Percentiles rank a stretch among this genome's conserved stretches.
These are phyloP conservation scores for Ochlodes sylvanus DNA, from an alignment of 2,888 invertebrate species.

Conservation along the genomic window DNA sequence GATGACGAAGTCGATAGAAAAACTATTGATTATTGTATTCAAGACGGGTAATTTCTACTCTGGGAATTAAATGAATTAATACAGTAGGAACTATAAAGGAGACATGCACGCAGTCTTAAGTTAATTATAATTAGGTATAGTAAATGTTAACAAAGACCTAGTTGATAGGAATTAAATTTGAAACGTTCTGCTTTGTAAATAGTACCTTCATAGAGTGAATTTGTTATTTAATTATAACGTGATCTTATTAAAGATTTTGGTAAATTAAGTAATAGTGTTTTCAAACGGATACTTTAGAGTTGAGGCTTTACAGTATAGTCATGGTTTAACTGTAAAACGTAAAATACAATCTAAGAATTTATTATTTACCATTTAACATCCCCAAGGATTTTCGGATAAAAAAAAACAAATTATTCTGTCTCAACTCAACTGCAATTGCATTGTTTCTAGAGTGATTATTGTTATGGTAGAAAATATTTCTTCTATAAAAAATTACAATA, in stretches of 20 bases:
- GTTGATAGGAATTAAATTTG: not conserved
- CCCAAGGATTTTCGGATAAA: no score
- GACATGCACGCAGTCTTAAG: not conserved
- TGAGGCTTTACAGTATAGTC: no score
- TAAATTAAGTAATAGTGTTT: no score
- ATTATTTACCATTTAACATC: no score
- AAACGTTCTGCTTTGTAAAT: not conserved
- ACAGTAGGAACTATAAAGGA: not conserved
- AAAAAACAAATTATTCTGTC: no score
- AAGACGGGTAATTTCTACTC: not conserved
- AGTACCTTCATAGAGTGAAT: not conserved
- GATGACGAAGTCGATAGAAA: not conserved
- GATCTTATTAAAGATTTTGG: not conserved
- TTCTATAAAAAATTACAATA: no score
- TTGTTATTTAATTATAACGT: not conserved
- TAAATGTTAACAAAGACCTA: not conserved
- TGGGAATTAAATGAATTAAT: not conserved
- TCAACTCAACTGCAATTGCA: no score
- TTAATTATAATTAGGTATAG: not conserved
- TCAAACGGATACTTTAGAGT: no score
- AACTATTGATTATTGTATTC: slow-evolving; percentile 2
- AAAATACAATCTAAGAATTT: no score
- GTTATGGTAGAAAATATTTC: no score
- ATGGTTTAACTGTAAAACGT: no score
- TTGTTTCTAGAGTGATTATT: no score